Percentiles rank a stretch among this genome's conserved stretches.
Evolutionary conservation across 92 coral and sea anemone genomes (phyloP).

Genomic region (Montipora capitata): DNA sequence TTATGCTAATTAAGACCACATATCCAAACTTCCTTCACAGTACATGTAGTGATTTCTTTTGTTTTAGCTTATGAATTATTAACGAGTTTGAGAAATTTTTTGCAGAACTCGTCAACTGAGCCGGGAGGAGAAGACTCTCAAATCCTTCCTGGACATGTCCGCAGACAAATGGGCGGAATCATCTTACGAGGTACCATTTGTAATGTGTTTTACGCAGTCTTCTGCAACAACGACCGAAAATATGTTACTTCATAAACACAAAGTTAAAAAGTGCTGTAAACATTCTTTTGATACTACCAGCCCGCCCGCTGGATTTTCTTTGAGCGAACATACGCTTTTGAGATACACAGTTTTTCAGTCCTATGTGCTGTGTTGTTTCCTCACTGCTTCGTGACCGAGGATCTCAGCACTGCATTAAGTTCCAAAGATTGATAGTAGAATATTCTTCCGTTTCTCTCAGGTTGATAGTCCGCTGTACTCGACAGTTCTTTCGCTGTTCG

Average conservation of each 20-base stretch:
- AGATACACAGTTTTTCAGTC: no score
- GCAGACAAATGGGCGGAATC: conserved; percentile 91
- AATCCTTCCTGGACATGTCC: conserved; percentile 88
- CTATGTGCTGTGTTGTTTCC: no score
- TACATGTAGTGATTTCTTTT: no score
- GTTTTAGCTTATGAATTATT: not conserved
- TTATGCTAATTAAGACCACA: no score
- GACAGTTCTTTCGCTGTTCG: conserved; percentile 92
- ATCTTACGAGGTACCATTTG: conserved; percentile 81
- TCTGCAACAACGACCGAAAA: not conserved
- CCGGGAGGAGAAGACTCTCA: conserved; percentile 94
- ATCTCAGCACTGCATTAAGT: not conserved
- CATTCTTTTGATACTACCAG: no score
- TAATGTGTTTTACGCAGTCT: not conserved
- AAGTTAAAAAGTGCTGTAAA: no score
- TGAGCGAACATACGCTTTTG: no score
- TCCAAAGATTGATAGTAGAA: not conserved
- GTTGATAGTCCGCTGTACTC: conserved; percentile 93
- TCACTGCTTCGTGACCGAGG: no score
- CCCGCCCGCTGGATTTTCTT: no score
- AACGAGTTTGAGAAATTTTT: not conserved
- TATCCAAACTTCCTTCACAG: no score
- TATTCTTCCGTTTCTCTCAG: conserved; percentile 35
- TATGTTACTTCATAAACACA: no score
- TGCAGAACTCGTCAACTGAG: conserved; percentile 93